Percentiles rank a stretch among this genome's conserved stretches.
Conservation (phyloP, 2,888 invertebrate species). For the Seira musarum region DNA sequence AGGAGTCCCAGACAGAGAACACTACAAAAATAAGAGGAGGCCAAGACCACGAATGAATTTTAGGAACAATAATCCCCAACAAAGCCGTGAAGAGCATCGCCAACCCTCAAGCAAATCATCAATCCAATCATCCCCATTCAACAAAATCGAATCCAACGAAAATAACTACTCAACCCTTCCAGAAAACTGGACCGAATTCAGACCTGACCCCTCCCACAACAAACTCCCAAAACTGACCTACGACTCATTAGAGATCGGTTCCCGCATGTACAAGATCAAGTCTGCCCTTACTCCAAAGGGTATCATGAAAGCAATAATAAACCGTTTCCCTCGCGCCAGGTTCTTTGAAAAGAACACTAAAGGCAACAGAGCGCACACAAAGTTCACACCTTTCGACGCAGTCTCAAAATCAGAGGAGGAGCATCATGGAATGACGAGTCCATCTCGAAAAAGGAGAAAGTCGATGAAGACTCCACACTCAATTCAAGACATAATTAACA, state of each 20-base stretch:
- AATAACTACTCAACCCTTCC: slow-evolving; percentile 64
- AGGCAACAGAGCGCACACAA: slow-evolving; percentile 30
- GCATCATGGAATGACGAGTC: background rate
- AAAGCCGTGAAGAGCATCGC: slow-evolving; percentile 5
- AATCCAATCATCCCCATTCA: background rate
- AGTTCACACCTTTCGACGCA: slow-evolving; percentile 50
- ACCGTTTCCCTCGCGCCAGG: slow-evolving; percentile 33
- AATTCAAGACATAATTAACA: slow-evolving; percentile 54
- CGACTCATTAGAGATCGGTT: slow-evolving; percentile 21
- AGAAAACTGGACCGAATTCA: slow-evolving; percentile 51
- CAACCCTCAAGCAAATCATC: background rate
- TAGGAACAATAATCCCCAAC: background rate
- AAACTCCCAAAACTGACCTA: slow-evolving; percentile 63
- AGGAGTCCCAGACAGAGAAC: slow-evolving; percentile 47
- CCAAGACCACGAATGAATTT: background rate
- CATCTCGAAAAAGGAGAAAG: slow-evolving; percentile 39
- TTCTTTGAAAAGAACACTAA: background rate
- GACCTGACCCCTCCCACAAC: slow-evolving; percentile 62
- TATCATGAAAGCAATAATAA: slow-evolving; percentile 39
- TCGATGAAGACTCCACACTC: slow-evolving; percentile 38
- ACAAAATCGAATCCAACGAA: background rate
- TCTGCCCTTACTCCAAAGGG: slow-evolving; percentile 40
- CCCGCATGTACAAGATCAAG: slow-evolving; percentile 23
- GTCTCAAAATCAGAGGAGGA: slow-evolving; percentile 29
- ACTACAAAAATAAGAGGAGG: slow-evolving; percentile 39